Evolutionary conservation across 2,797 vertebrate genomes (phyloP).

Genomic region (Cottoperca gobio): DNA sequence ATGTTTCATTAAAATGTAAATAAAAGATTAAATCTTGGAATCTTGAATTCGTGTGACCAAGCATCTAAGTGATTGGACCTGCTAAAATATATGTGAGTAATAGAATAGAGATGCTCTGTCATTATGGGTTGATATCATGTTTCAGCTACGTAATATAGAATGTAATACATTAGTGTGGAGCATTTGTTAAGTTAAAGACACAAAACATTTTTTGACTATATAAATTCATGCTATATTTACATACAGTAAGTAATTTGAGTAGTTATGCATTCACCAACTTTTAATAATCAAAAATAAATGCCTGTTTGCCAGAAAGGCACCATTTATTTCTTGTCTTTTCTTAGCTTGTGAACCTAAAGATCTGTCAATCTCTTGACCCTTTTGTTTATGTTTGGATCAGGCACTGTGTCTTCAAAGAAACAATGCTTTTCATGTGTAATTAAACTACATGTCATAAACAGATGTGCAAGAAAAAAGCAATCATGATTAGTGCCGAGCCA

Average conservation of each 20-base stretch:
- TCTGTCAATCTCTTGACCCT: background rate
- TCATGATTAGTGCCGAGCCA: conserved; percentile 49
- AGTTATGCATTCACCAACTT: background rate
- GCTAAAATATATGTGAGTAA: background rate
- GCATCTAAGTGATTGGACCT: conserved; percentile 12
- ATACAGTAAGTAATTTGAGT: too few relatives aligned
- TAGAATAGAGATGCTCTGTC: background rate
- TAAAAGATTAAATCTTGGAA: too few relatives aligned
- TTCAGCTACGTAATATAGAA: background rate
- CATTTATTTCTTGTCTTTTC: background rate
- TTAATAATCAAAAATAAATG: background rate
- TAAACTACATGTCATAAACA: conserved; percentile 43
- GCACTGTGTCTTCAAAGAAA: conserved; percentile 24
- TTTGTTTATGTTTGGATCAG: conserved; percentile 20
- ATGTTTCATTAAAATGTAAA: too few relatives aligned
- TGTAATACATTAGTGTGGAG: too few relatives aligned
- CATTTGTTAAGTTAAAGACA: too few relatives aligned
- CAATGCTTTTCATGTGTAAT: conserved; percentile 44
- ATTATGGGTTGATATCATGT: conserved; percentile 25
- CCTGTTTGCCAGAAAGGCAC: background rate
- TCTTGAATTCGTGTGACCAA: background rate
- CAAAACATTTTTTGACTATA: too few relatives aligned
- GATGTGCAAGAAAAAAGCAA: conserved; percentile 57
- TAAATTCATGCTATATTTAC: background rate
- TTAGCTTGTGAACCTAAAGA: background rate